These are phyloP conservation scores for Exocentrus adspersus DNA, from an alignment of 2,888 invertebrate genomes.

Conservation along the genomic window DNA sequence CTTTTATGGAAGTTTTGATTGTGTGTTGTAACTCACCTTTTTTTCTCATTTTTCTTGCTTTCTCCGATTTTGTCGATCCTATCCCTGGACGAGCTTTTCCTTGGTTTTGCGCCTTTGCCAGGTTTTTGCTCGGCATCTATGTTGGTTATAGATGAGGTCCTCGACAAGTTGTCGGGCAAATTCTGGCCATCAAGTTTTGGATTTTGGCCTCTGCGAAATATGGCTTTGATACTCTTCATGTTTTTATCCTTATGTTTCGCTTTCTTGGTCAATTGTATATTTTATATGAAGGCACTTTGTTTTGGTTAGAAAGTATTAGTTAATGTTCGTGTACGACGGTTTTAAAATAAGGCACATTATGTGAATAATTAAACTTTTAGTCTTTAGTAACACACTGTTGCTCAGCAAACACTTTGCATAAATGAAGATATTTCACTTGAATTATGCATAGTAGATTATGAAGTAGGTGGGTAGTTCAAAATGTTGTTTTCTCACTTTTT, in stretches of 20 bases:
- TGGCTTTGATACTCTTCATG: conserved; percentile 93
- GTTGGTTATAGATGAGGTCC: conserved; percentile 74
- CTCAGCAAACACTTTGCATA: neutral
- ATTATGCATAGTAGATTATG: too few relatives aligned
- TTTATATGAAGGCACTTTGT: conserved; percentile 9
- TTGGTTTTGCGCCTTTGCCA: conserved; percentile 65
- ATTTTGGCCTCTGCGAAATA: conserved; percentile 87
- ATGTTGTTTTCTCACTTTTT: neutral
- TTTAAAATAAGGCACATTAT: conserved; percentile 5
- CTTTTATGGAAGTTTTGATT: too few relatives aligned
- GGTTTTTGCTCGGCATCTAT: conserved; percentile 71
- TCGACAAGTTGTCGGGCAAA: conserved; percentile 64
- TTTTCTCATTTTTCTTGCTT: conserved; percentile 54
- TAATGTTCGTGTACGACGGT: neutral
- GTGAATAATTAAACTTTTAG: conserved; percentile 10
- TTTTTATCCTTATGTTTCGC: conserved; percentile 57
- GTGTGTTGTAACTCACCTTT: conserved; percentile 51
- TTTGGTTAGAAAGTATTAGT: neutral
- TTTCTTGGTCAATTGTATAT: conserved; percentile 11
- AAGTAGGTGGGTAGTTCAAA: neutral
- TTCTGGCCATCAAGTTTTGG: conserved; percentile 62
- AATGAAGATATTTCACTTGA: neutral
- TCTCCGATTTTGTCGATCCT: conserved; percentile 55
- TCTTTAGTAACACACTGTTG: neutral
- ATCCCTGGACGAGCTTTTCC: conserved; percentile 62